phyloP scores from a whole-genome alignment of 2,113 vertebrate species.

The Notothenia rossii region DNA sequence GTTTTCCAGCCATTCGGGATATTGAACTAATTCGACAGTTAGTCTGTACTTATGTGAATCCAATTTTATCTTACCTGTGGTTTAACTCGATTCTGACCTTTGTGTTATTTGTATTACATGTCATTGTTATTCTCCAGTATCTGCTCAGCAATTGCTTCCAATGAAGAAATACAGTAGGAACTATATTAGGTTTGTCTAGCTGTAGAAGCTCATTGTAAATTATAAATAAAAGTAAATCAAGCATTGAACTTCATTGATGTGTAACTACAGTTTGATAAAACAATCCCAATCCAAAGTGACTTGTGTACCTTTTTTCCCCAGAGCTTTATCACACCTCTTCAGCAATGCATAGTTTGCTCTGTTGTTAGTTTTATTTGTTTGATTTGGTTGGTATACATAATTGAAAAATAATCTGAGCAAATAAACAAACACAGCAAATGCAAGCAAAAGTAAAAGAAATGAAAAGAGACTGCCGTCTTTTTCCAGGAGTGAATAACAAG shows the following conservation, averaged over 20 bases:
- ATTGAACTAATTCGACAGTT: neutral
- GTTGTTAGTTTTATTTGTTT: neutral
- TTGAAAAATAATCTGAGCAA: neutral
- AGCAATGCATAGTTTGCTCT: neutral
- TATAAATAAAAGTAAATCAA: no score
- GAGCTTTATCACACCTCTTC: neutral
- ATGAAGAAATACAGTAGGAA: neutral
- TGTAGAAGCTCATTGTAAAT: no score
- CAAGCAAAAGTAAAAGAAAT: neutral
- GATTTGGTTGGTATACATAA: neutral
- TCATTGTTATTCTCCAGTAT: neutral
- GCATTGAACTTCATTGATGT: no score
- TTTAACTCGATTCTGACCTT: neutral
- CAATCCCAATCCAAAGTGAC: no score
- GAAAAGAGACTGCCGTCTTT: neutral
- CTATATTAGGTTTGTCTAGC: no score
- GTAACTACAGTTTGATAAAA: no score
- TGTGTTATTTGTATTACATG: neutral
- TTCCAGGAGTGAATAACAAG: neutral
- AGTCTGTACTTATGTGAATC: neutral
- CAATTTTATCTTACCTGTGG: neutral
- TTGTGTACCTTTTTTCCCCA: no score
- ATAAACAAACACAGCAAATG: neutral
- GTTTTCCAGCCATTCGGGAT: neutral
- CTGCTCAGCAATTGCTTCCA: neutral